These are phyloP conservation scores for Mastomys coucha DNA, from an alignment of 2,113 vertebrate species.

Conservation along the genomic window DNA sequence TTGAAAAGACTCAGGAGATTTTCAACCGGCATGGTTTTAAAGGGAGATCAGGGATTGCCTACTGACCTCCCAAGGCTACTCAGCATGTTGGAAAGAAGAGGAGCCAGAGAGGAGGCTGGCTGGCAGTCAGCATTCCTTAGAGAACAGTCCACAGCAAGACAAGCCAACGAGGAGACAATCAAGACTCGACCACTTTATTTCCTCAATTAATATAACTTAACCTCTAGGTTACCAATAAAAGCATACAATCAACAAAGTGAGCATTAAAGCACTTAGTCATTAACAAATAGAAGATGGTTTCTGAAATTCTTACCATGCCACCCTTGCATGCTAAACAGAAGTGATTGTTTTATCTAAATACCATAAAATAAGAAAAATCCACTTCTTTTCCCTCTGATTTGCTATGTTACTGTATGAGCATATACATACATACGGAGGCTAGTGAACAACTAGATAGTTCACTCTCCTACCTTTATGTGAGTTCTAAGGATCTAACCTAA, in stretches of 20 bases:
- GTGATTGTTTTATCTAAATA: background rate
- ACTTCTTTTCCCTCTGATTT: background rate
- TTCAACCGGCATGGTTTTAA: background rate
- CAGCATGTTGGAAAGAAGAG: background rate
- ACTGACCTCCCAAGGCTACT: background rate
- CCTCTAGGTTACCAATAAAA: slow-evolving; percentile 28
- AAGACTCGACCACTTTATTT: slow-evolving; percentile 1
- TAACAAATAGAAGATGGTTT: slow-evolving; percentile 6
- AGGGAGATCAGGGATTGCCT: background rate
- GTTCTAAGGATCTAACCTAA: background rate
- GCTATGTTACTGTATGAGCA: too few species aligned
- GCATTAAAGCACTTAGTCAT: background rate
- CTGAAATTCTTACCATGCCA: background rate
- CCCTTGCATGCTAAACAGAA: background rate
- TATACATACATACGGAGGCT: background rate
- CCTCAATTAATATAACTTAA: slow-evolving; percentile 22
- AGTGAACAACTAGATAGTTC: background rate
- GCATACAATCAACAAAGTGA: background rate
- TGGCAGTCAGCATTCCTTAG: background rate
- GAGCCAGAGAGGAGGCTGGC: background rate
- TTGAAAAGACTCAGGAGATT: background rate
- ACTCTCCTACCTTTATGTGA: background rate
- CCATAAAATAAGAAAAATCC: slow-evolving; percentile 34
- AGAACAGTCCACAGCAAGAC: background rate
- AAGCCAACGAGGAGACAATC: background rate